Base-by-base conservation (phyloP, 2,113 vertebrate genomes). In the Xerus inauris region DNA sequence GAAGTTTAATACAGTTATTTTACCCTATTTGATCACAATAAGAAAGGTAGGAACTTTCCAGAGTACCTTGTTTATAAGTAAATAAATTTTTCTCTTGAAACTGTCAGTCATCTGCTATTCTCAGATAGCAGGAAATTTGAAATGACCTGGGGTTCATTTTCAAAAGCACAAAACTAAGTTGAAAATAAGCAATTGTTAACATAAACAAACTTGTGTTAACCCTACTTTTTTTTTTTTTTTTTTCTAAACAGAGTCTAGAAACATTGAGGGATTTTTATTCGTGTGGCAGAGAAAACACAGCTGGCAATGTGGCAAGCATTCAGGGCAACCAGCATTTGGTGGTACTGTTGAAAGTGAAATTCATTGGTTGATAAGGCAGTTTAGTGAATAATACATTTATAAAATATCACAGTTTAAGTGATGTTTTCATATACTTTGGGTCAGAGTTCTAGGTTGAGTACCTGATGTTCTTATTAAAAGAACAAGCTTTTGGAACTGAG, bases 101-200 rank as follows among this genome's bases (percentile, higher is more conserved):
- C 17, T 32, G 8, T 80, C 40, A 22, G 4, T 71, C 19, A 51
- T 22, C 92, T 93, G 90, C 97, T 72, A 82, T 93, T 81, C 30
- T 97, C 96, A 91, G 86, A 88, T 92, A 90, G 92, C 90, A 59
- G 57, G 95, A 97, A 96, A 76, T 96, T 97, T 96, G 87, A 96
- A 97, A 97, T 84, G 79, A 83, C 72, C 87, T 87, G 69, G 94
- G 89, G 80, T 97, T 97, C 93, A 91, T 98, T 96, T 98, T 97
- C 57, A 89, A 75, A 87, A 91, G 62, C 51, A 64, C 22, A 69
- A 81, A 89, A 26, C 9, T 92, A 51, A 91, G 73, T 72, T 71
- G 57, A 94, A 35, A 47, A 91, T 87, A 0, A 1, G 49, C 88
- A 90, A 54, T 40, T 96, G 64, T 96, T 97, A 79, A 89, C 19